Evolutionary conservation across 2,797 vertebrate species (phyloP).

Genomic region (Phyllotis vaccarum): DNA sequence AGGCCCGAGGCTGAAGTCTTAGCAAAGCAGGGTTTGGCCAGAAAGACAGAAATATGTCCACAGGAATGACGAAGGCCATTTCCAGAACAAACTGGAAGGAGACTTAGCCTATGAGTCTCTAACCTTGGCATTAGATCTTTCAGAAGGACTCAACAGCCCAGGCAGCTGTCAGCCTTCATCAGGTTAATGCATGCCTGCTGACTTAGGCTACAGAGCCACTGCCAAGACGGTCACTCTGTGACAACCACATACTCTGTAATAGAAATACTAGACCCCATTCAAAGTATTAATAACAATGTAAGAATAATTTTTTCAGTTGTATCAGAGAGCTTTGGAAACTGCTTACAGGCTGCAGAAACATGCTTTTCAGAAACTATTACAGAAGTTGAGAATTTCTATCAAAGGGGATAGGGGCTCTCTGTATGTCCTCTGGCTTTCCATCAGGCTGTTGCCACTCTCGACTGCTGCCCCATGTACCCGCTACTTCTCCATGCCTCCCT

Average conservation of each 20-base stretch:
- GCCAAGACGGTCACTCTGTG: not conserved
- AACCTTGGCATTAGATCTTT: not conserved
- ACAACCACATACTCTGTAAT: not conserved
- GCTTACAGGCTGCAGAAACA: not conserved
- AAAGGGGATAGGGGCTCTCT: not conserved
- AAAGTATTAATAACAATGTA: not conserved
- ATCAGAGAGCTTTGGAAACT: not conserved
- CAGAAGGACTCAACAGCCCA: not conserved
- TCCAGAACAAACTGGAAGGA: not conserved
- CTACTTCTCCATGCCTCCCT: fast-evolving
- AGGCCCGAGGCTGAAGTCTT: not conserved
- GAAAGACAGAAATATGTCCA: not conserved
- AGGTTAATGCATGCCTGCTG: not conserved
- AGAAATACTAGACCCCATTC: not conserved
- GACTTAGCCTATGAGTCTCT: not conserved
- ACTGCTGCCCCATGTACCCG: fast-evolving
- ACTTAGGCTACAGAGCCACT: not conserved
- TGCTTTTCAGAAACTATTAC: not conserved
- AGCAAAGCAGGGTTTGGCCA: not conserved
- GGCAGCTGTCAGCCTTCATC: not conserved
- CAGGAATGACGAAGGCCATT: not conserved
- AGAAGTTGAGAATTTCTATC: not conserved
- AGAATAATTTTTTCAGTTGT: not conserved
- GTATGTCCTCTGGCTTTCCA: not conserved
- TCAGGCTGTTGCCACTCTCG: fast-evolving